Percentiles rank a stretch among this genome's conserved stretches.
Evolutionary conservation across 2,113 vertebrate genomes (phyloP).

Genomic region (Nycticryphes semicollaris): DNA sequence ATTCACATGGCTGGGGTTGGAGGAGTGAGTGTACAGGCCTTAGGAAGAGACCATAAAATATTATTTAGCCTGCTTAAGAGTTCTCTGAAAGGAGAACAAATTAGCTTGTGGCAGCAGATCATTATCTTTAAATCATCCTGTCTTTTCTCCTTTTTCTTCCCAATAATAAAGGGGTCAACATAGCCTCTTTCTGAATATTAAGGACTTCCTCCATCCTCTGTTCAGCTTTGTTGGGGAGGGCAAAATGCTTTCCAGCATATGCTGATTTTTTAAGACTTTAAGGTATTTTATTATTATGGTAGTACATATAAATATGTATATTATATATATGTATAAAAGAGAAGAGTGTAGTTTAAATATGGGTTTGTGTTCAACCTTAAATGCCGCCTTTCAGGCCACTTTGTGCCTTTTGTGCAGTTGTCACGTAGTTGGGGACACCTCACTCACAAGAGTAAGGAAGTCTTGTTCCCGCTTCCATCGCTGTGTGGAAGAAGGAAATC

Average conservation of each 20-base stretch:
- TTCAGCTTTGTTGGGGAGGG: neutral
- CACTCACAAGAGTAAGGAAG: neutral
- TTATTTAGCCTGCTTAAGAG: neutral
- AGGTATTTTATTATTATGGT: neutral
- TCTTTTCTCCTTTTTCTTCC: neutral
- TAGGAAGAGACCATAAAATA: neutral
- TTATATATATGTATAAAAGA: neutral
- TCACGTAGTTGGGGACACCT: neutral
- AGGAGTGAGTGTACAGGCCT: neutral
- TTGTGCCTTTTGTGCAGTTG: neutral
- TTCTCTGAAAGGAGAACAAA: neutral
- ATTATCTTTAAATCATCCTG: neutral
- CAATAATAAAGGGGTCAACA: neutral
- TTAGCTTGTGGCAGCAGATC: neutral
- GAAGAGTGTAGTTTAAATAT: neutral
- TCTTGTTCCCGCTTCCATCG: neutral
- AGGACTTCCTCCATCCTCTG: neutral
- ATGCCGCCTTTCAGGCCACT: neutral
- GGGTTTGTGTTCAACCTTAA: neutral
- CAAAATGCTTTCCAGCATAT: neutral
- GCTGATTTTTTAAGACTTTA: neutral
- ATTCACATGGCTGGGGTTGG: rapidly evolving
- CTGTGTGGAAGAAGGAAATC: neutral
- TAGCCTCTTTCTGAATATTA: neutral
- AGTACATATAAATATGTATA: neutral